Evolutionary conservation across 2,113 vertebrate species (phyloP).

Genomic region (Muntiacus muntjak): DNA sequence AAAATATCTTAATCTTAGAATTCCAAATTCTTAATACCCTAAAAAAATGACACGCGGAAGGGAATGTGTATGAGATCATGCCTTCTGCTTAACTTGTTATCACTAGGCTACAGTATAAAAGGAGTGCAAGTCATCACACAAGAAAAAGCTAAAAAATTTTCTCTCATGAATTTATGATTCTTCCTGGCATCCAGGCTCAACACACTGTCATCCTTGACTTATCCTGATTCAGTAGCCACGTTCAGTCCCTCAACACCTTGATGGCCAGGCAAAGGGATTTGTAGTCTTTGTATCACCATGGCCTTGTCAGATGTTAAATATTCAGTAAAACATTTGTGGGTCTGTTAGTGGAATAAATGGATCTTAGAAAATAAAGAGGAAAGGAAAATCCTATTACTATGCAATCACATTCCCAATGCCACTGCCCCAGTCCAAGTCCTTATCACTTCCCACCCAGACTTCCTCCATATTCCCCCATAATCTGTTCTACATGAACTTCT

Average conservation of each 20-base stretch:
- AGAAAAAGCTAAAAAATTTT: not conserved
- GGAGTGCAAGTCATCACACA: not conserved
- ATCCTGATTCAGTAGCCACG: not conserved
- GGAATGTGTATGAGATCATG: not conserved
- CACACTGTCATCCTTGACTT: not conserved
- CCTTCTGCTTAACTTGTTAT: not conserved
- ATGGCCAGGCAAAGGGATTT: not conserved
- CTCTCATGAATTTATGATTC: not conserved
- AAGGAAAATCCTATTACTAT: not conserved
- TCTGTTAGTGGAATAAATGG: not conserved
- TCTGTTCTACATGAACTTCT: not conserved
- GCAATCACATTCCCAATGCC: not conserved
- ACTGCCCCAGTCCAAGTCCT: not conserved
- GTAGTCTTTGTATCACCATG: not conserved
- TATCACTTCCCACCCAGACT: not conserved
- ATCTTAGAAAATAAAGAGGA: not conserved
- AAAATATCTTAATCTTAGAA: constrained; percentile 44
- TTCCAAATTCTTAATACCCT: not conserved
- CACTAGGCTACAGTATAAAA: not conserved
- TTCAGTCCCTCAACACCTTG: not conserved
- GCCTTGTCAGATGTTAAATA: not conserved
- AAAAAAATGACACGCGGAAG: not conserved
- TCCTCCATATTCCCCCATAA: not conserved
- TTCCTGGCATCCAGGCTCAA: not conserved
- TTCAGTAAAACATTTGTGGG: not conserved